Evolutionary conservation across 2,888 invertebrate species (phyloP).

Genomic region (Phasia obesa): DNA sequence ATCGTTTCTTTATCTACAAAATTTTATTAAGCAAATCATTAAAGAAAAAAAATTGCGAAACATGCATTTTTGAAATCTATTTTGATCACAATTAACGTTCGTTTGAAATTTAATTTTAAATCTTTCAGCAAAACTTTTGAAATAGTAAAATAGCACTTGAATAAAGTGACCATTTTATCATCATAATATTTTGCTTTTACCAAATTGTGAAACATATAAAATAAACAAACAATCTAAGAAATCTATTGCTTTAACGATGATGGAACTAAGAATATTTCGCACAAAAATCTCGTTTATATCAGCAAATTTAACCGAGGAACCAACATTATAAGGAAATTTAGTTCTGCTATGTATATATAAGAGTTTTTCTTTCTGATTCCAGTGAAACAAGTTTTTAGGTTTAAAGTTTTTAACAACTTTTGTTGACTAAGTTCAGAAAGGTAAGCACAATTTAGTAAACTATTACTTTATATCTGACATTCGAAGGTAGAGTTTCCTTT

Average conservation of each 20-base stretch:
- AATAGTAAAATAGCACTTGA: slow-evolving; percentile 19
- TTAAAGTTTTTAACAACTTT: no score
- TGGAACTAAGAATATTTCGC: slow-evolving; percentile 1
- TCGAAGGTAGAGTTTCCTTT: no score
- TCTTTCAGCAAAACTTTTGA: slow-evolving; percentile 3
- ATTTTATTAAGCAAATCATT: no score
- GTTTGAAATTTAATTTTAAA: slow-evolving; percentile 14
- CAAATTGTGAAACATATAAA: slow-evolving; percentile 10
- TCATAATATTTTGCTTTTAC: background rate
- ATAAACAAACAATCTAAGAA: slow-evolving; percentile 15
- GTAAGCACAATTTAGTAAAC: no score
- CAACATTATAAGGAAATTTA: no score
- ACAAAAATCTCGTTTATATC: background rate
- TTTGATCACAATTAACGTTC: background rate
- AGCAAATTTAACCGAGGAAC: no score
- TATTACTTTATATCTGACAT: no score
- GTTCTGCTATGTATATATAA: no score
- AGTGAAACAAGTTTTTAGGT: no score
- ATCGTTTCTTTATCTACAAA: no score
- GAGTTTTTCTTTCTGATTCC: no score
- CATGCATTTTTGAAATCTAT: slow-evolving; percentile 3
- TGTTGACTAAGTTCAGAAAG: no score
- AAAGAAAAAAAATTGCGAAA: background rate
- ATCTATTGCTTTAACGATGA: background rate
- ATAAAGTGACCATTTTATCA: slow-evolving; percentile 45